Evolutionary conservation across 2,113 vertebrate species (phyloP).

Genomic region (Bothrops jararaca): DNA sequence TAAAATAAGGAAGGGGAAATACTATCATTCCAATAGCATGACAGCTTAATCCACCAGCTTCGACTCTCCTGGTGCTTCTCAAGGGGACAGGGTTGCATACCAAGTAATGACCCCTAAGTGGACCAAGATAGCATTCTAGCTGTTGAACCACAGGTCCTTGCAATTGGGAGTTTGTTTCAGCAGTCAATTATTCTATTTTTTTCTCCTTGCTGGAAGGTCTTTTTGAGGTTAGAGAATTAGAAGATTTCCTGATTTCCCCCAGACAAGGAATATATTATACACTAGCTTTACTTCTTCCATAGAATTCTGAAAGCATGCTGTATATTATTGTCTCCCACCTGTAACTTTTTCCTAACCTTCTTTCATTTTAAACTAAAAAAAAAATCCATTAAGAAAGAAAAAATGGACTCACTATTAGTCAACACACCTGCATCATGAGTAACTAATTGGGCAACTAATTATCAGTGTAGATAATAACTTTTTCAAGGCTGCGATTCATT

Average conservation of each 20-base stretch:
- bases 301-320: background rate
- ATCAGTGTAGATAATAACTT: background rate
- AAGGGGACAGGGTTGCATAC: background rate
- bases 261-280: background rate
- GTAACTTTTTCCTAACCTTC: background rate
- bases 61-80: background rate
- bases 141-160: background rate
- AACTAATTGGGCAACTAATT: background rate
- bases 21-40: conserved; percentile 3
- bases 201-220: background rate
- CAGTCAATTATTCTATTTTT: background rate
- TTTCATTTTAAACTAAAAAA: background rate
- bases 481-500: background rate
- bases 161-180: background rate
- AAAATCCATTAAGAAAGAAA: background rate
- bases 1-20: background rate
- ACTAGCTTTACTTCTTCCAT: background rate
- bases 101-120: background rate
- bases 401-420: background rate
- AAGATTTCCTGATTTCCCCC: background rate
- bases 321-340: background rate
- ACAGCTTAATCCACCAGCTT: background rate
- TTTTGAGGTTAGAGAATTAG: background rate
- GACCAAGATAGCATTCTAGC: background rate
- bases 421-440: background rate